Percentiles rank a stretch among this genome's conserved stretches.
Conservation (phyloP, 2,797 vertebrate species). For the Halcyon chelicuti region DNA sequence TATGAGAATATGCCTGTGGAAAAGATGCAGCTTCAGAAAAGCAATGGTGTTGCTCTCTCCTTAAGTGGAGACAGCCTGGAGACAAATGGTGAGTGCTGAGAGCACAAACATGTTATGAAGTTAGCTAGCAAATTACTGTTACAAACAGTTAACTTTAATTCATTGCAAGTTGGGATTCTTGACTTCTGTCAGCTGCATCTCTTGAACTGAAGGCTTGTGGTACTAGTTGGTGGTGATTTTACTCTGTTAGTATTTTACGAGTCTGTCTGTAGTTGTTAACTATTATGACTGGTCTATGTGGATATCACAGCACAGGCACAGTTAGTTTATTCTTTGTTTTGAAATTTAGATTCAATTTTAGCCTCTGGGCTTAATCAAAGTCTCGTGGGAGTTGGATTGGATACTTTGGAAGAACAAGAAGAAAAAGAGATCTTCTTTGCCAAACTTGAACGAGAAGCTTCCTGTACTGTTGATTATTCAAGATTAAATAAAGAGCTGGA, state of each 20-base stretch:
- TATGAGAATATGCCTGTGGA: constrained; percentile 69
- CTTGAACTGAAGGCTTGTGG: background rate
- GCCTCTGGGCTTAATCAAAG: constrained; percentile 73
- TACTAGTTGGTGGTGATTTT: background rate
- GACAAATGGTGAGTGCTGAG: constrained; percentile 81
- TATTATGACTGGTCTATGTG: background rate
- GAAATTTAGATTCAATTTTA: constrained; percentile 73
- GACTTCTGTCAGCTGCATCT: background rate
- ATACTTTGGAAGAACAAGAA: constrained; percentile 90
- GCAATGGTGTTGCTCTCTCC: constrained; percentile 45
- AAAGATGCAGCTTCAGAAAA: constrained; percentile 60
- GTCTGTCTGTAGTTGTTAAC: background rate
- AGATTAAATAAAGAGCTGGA: constrained; percentile 89
- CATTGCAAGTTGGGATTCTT: background rate
- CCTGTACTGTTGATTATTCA: constrained; percentile 87
- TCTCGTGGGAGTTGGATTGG: constrained; percentile 76
- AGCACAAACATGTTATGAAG: background rate
- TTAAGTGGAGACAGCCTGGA: constrained; percentile 83
- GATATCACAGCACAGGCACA: background rate
- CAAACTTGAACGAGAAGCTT: constrained; percentile 84
- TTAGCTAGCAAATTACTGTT: background rate
- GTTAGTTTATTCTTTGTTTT: background rate
- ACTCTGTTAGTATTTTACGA: background rate
- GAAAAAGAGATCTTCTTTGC: constrained; percentile 90
- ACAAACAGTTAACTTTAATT: background rate